Evolutionary conservation across 2,797 vertebrate genomes (phyloP), one percentile per base, ranked within the genome.

Genomic region (Thripadectes ignobilis): DNA sequence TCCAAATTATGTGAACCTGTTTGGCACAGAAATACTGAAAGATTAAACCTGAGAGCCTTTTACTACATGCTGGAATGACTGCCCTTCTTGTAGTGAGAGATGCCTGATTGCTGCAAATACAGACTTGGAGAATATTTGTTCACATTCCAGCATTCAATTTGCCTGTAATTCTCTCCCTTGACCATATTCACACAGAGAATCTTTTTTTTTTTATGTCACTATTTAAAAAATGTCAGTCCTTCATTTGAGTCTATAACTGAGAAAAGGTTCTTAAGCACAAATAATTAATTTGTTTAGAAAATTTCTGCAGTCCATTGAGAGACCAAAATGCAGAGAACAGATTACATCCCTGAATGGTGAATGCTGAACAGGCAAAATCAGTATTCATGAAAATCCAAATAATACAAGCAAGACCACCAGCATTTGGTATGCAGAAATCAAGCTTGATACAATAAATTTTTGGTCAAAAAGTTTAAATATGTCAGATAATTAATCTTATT

Each of bases 1-100:
- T 65, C 61, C 43, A 80, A 92, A 88, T 38, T 87, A 48, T 54
- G 46, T 88, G 81, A 92, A 94, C 73, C 75, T 89, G 46, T 80
- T 92, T 92, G 89, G 72, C 82, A 80, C 23, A 80, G 46, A 92
- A 92, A 92, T 61, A 74, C 9, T 29, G 81, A 65, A 89, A 96
- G 54, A 89, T 82, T 85, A 77, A 91, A 85, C 57, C 55, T 81
- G 69, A 83, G 89, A 90, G 43, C 58, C 32, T 95, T 93, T 95
- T 52, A 78, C 38, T 81, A 62, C 54, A 72, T 69, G 43, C 30
- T 88, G 58, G 46, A 85, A 81, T 84, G 43, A 81, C 67, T 90
- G 38, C n/a, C 39, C 12, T 85, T 84, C 68, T 88, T 43, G 38
- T 68, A 65, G 78, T 41, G 29, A 94, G 46, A 92, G 65, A 46